A percentile compares a stretch with the other conserved stretches of the same genome.
Evolutionary conservation across 2,797 vertebrate species (phyloP).

Genomic region (Syncerus caffer): DNA sequence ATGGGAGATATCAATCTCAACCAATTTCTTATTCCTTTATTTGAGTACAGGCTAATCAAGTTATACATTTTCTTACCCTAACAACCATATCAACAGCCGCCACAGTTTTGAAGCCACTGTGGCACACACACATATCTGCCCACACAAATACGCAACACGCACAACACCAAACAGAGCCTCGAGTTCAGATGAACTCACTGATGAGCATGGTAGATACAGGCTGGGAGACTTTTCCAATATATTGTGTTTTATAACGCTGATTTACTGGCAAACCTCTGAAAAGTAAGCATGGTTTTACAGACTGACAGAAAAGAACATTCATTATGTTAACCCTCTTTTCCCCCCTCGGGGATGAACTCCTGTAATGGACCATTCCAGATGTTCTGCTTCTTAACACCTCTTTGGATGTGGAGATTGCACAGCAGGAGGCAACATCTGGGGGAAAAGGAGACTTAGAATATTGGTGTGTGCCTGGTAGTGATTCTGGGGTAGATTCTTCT

Average conservation of each 20-base stretch:
- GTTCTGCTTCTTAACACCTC: conserved; percentile 52
- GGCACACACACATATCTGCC: background rate
- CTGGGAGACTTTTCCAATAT: background rate
- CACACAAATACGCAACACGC: background rate
- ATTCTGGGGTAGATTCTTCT: background rate
- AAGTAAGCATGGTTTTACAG: conserved; percentile 36
- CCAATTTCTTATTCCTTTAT: conserved; percentile 58
- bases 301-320: conserved; percentile 39
- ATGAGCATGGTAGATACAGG: background rate
- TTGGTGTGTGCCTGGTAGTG: background rate
- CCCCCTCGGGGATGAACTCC: conserved; percentile 11
- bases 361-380: conserved; percentile 61
- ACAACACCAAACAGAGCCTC: background rate
- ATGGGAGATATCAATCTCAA: conserved; percentile 58
- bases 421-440: conserved; percentile 74
- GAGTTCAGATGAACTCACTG: background rate
- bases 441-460: background rate
- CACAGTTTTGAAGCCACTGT: background rate
- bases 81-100: background rate
- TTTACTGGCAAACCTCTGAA: conserved; percentile 28
- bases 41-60: background rate
- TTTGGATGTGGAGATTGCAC: conserved; percentile 64
- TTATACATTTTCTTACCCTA: background rate
- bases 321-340: conserved; percentile 55
- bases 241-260: background rate